Evolutionary conservation across 2,888 invertebrate genomes (phyloP).

Genomic region (Lochmaea capreae): DNA sequence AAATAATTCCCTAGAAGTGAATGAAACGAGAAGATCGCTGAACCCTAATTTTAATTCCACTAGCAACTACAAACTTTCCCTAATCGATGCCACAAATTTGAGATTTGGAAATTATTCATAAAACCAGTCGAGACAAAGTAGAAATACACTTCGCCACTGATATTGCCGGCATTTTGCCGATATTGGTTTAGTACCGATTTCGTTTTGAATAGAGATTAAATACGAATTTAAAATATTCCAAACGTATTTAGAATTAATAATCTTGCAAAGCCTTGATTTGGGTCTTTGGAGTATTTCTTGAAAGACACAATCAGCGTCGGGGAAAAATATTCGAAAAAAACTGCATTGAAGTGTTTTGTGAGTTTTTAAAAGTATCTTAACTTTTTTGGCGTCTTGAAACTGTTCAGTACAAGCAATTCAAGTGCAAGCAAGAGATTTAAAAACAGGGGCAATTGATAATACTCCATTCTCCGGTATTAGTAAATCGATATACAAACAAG

Average conservation of each 20-base stretch:
- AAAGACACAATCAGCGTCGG: constrained; percentile 18
- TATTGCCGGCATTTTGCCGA: constrained; percentile 15
- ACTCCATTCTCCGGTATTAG: too few relatives aligned
- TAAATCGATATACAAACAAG: too few relatives aligned
- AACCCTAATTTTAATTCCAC: constrained; percentile 18
- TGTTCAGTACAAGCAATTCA: too few relatives aligned
- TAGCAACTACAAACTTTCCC: constrained; percentile 14
- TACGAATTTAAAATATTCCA: constrained; percentile 50
- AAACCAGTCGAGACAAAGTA: constrained; percentile 25
- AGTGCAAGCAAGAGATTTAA: too few relatives aligned
- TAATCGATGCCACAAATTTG: constrained; percentile 19
- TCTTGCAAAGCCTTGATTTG: constrained; percentile 43
- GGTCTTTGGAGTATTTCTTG: constrained; percentile 36
- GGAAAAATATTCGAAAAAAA: constrained; percentile 16
- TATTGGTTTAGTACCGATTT: constrained; percentile 42
- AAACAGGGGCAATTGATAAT: too few relatives aligned
- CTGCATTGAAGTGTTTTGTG: too few relatives aligned
- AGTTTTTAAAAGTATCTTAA: too few relatives aligned
- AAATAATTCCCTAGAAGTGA: not conserved
- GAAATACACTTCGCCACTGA: constrained; percentile 15
- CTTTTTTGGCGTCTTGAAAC: too few relatives aligned
- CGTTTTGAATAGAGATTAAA: constrained; percentile 48
- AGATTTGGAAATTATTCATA: constrained; percentile 33
- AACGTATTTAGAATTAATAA: constrained; percentile 50
- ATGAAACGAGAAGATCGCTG: constrained; percentile 3